Evolutionary conservation across 1,140 invertebrate species (phyloP).

Genomic region (Microplitis mediator): DNA sequence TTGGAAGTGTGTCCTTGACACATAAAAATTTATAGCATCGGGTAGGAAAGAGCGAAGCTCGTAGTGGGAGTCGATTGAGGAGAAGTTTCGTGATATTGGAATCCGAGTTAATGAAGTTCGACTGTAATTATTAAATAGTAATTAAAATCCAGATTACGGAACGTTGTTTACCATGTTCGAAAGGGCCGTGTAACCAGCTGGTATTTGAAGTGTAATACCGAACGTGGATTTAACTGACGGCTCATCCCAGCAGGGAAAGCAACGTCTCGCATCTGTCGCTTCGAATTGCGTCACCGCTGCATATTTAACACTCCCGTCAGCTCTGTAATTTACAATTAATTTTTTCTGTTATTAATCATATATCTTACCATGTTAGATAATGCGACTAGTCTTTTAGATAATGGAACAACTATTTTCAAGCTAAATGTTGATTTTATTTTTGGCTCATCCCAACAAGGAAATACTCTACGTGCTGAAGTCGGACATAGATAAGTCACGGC

Average conservation of each 20-base stretch:
- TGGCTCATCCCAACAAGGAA: slow-evolving; percentile 74
- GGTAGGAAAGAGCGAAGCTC: no score
- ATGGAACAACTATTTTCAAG: slow-evolving; percentile 55
- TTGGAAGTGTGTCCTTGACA: no score
- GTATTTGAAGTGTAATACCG: slow-evolving; percentile 84
- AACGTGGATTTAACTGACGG: slow-evolving; percentile 95
- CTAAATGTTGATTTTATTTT: slow-evolving; percentile 66
- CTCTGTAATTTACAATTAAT: slow-evolving; percentile 56
- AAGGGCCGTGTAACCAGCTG: slow-evolving; percentile 77
- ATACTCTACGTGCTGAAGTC: slow-evolving; percentile 65
- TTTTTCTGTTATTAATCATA: slow-evolving; percentile 3
- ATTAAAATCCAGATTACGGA: slow-evolving; percentile 29
- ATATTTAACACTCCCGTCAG: slow-evolving; percentile 78
- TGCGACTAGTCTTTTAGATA: slow-evolving; percentile 12
- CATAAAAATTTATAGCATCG: no score
- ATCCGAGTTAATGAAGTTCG: no score
- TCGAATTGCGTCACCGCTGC: slow-evolving; percentile 93
- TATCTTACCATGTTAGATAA: slow-evolving; percentile 30
- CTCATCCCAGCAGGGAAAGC: slow-evolving; percentile 98
- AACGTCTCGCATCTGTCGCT: slow-evolving; percentile 88
- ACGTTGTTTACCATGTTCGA: slow-evolving; percentile 85
- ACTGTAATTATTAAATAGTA: not conserved
- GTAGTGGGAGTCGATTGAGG: no score
- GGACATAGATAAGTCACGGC: slow-evolving; percentile 65
- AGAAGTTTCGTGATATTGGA: no score